Evolutionary conservation across 2,797 vertebrate species (phyloP).

Genomic region (Coregonus sp.): DNA sequence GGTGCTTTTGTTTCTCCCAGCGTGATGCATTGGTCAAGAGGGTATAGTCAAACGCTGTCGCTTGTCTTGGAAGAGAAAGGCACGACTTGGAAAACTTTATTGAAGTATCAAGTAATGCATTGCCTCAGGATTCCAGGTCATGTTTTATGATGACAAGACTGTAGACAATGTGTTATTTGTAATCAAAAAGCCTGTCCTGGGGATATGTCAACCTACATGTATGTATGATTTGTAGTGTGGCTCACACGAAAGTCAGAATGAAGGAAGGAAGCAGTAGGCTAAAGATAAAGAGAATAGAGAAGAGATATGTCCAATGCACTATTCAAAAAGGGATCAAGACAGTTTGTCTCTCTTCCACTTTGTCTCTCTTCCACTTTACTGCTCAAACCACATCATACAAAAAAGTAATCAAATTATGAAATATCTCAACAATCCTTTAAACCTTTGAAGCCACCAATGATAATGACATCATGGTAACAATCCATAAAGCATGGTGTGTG

Average conservation of each 20-base stretch:
- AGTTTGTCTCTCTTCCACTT: no score
- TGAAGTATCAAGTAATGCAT: constrained; percentile 37
- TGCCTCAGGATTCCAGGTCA: constrained; percentile 48
- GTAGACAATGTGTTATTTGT: constrained; percentile 21
- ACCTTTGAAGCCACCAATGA: not conserved
- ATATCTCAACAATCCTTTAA: not conserved
- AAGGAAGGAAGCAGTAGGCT: not conserved
- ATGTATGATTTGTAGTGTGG: not conserved
- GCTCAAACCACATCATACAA: no score
- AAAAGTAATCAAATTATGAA: not conserved
- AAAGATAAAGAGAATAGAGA: not conserved
- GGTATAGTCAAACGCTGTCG: constrained; percentile 45
- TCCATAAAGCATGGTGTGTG: constrained; percentile 3
- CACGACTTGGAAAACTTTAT: constrained; percentile 38
- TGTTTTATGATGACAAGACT: constrained; percentile 53
- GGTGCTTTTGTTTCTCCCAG: constrained; percentile 57
- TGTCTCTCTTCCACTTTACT: no score
- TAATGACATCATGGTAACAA: not conserved
- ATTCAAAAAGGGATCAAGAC: no score
- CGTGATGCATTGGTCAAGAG: constrained; percentile 49
- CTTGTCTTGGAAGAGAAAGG: constrained; percentile 51
- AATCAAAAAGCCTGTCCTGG: not conserved
- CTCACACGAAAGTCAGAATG: not conserved
- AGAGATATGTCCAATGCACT: not conserved
- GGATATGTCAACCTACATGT: not conserved